These are phyloP conservation scores for Dinoponera quadriceps DNA, from an alignment of 1,140 invertebrate species.

Conservation along the genomic window DNA sequence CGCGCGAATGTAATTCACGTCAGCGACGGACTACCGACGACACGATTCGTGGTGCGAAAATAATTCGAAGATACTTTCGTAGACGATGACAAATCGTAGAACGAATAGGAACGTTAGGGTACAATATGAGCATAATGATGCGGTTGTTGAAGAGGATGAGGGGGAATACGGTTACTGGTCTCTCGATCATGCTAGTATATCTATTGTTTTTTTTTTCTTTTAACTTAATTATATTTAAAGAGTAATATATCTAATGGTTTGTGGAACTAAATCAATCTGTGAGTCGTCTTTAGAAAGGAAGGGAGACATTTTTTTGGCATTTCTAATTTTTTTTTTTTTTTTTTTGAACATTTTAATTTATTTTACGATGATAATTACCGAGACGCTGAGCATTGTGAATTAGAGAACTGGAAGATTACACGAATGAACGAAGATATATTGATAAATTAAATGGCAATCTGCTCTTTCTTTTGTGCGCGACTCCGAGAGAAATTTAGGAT, in stretches of 20 bases:
- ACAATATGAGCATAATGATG: constrained; percentile 21
- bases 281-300: background rate
- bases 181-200: constrained; percentile 9
- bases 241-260: background rate
- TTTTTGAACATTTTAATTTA: too few relatives aligned
- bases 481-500: too few relatives aligned
- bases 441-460: too few relatives aligned
- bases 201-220: background rate
- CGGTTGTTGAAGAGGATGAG: background rate
- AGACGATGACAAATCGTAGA: background rate
- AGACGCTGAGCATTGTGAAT: too few relatives aligned
- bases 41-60: background rate
- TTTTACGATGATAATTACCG: too few relatives aligned
- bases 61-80: background rate
- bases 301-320: background rate
- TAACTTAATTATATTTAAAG: background rate
- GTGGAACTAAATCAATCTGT: background rate
- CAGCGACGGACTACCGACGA: background rate
- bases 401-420: too few relatives aligned
- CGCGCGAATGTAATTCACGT: background rate
- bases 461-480: too few relatives aligned
- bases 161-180: constrained; percentile 6
- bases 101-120: background rate
- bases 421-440: too few relatives aligned
- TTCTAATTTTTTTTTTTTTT: too few relatives aligned